phyloP scores from a whole-genome alignment of 2,797 vertebrate genomes.

The Mareca strepera region DNA sequence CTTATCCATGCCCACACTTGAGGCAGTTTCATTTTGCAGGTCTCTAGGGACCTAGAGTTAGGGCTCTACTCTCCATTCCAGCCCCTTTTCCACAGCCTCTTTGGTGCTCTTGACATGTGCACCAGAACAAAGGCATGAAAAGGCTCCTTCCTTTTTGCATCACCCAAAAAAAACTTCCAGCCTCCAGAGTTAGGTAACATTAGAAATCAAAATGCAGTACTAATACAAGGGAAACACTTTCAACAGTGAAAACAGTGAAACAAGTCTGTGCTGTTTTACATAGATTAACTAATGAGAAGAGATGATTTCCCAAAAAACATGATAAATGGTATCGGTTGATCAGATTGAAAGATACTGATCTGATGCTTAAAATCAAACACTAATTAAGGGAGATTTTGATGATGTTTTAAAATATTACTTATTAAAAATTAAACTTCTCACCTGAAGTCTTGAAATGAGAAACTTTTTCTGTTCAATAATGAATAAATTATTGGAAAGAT shows the following conservation, averaged over 20 bases:
- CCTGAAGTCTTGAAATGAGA: neutral
- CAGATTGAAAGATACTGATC: neutral
- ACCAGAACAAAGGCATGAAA: accelerated
- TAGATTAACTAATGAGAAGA: neutral
- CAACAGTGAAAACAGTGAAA: neutral
- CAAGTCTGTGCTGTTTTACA: neutral
- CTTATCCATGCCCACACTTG: accelerated
- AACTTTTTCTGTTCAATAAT: neutral
- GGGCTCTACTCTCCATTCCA: neutral
- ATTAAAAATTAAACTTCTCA: neutral
- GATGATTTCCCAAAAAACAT: neutral
- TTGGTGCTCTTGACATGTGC: accelerated
- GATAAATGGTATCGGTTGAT: neutral
- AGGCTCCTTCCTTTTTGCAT: neutral
- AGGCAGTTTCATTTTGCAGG: neutral
- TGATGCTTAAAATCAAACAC: neutral
- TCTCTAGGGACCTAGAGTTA: neutral
- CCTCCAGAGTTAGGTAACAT: neutral
- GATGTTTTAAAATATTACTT: neutral
- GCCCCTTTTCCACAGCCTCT: neutral
- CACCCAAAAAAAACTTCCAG: neutral
- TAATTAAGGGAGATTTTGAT: neutral
- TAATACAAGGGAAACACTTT: neutral
- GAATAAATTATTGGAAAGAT: neutral
- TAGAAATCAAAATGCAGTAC: neutral